A percentile compares a stretch with the other conserved stretches of the same genome.
These are phyloP conservation scores for Chrysotoxum bicinctum DNA, from an alignment of 2,888 invertebrate genomes.

Conservation along the genomic window DNA sequence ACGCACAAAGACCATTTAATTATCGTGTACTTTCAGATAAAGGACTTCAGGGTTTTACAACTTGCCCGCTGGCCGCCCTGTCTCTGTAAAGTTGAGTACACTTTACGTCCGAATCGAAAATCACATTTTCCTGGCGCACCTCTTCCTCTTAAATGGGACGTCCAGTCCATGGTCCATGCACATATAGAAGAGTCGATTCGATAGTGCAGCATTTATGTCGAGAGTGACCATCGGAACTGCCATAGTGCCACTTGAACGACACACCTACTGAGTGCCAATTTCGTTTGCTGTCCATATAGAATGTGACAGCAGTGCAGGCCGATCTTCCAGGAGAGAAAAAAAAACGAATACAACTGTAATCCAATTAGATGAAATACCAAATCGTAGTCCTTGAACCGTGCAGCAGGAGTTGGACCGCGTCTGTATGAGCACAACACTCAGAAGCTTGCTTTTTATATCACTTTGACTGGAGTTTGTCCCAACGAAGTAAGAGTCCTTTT, in stretches of 20 bases:
- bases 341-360: constrained; percentile 43
- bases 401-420: background rate
- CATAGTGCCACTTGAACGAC: constrained; percentile 49
- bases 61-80: background rate
- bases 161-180: background rate
- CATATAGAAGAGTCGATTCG: background rate
- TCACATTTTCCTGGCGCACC: constrained; percentile 47
- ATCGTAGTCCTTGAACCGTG: constrained; percentile 58
- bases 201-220: constrained; percentile 1
- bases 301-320: constrained; percentile 13
- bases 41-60: constrained; percentile 38
- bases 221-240: constrained; percentile 21
- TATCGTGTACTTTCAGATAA: constrained; percentile 46
- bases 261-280: constrained; percentile 63
- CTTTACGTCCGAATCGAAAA: constrained; percentile 41
- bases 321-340: background rate
- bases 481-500: background rate
- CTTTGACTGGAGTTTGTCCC: background rate
- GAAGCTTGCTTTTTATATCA: constrained; percentile 19
- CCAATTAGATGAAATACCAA: constrained; percentile 66
- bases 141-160: background rate
- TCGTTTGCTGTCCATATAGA: constrained; percentile 19
- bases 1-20: constrained; percentile 61
- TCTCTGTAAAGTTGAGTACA: constrained; percentile 34
- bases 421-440: constrained; percentile 11